A percentile compares a stretch with the other conserved stretches of the same genome.
phyloP scores from a whole-genome alignment of 2,113 vertebrate genomes.

The Polypterus bichir region DNA sequence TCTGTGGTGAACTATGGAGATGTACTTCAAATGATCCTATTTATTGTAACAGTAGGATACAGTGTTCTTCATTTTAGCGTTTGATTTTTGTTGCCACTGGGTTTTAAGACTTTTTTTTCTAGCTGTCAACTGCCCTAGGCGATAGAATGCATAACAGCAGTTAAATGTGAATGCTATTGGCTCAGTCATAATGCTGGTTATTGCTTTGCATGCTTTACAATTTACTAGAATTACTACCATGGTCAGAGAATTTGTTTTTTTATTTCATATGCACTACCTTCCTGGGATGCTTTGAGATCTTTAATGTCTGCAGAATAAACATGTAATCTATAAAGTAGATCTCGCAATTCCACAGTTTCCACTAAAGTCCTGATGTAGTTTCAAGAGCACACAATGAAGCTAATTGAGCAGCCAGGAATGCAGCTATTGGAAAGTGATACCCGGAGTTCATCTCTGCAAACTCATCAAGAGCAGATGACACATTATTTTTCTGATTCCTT shows the following conservation, averaged over 20 bases:
- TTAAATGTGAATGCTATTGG: conserved; percentile 1
- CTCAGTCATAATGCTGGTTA: conserved; percentile 3
- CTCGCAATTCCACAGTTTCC: too few species aligned
- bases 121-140: conserved; percentile 4
- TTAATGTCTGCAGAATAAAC: not conserved
- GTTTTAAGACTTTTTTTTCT: conserved; percentile 7
- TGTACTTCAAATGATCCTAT: not conserved
- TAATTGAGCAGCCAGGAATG: too few species aligned
- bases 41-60: not conserved
- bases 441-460: too few species aligned
- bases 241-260: conserved; percentile 15
- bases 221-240: conserved; percentile 7
- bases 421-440: too few species aligned
- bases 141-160: conserved; percentile 7
- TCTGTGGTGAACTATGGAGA: too few species aligned
- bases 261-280: conserved; percentile 25
- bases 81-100: conserved; percentile 12
- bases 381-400: too few species aligned
- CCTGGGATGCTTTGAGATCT: conserved; percentile 3
- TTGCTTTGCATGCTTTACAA: conserved; percentile 13
- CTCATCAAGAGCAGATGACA: too few species aligned
- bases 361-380: too few species aligned
- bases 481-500: too few species aligned
- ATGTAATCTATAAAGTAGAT: too few species aligned
- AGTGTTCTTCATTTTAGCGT: not conserved